A percentile compares a stretch with the other conserved stretches of the same genome.
phyloP scores from a whole-genome alignment of 2,113 vertebrate genomes.

The Poecilia latipinna region DNA sequence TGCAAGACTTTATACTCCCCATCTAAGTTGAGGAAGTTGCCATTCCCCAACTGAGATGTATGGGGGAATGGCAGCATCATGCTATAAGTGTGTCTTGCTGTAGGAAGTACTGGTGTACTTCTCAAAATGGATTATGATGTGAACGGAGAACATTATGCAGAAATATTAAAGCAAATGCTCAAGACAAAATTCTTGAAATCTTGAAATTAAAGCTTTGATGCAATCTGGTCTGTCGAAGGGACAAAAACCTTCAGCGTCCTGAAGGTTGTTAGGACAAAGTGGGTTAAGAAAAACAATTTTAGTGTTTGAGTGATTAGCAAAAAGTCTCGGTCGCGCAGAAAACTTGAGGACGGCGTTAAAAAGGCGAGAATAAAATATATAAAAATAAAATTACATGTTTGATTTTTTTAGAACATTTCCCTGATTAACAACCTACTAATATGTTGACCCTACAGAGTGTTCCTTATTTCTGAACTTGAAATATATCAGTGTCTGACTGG shows the following conservation, averaged over 20 bases:
- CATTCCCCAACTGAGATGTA: too few species aligned
- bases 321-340: not conserved
- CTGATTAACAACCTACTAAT: not conserved
- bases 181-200: not conserved
- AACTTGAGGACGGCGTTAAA: not conserved
- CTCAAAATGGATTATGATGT: too few species aligned
- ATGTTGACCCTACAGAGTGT: too few species aligned
- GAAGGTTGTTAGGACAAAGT: not conserved
- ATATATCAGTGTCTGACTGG: conserved; percentile 36
- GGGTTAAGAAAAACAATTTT: not conserved
- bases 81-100: too few species aligned
- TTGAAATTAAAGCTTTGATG: not conserved
- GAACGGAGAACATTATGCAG: too few species aligned
- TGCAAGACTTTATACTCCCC: too few species aligned
- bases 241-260: not conserved
- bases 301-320: not conserved
- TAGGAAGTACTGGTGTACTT: too few species aligned
- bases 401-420: not conserved
- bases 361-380: not conserved
- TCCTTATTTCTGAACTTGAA: not conserved
- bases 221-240: not conserved
- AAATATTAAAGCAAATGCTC: not conserved
- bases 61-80: too few species aligned
- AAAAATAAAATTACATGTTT: not conserved
- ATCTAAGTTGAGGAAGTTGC: too few species aligned